These are phyloP conservation scores for Podarcis cretensis DNA, from an alignment of 2,113 vertebrate genomes.

Conservation along the genomic window DNA sequence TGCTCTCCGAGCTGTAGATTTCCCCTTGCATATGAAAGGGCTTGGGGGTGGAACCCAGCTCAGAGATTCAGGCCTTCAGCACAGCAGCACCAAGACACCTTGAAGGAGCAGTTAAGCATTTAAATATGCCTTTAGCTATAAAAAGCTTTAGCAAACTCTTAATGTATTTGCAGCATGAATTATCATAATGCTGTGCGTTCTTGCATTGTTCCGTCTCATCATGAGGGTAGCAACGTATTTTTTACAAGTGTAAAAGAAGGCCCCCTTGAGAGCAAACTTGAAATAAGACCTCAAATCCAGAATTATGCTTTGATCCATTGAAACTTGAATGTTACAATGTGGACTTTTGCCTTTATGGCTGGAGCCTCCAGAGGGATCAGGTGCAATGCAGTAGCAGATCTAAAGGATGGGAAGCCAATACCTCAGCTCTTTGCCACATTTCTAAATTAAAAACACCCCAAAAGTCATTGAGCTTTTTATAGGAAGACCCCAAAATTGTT, in stretches of 20 bases:
- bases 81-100: background rate
- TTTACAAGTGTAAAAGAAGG: slow-evolving; percentile 64
- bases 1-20: slow-evolving; percentile 28
- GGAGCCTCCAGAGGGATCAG: no score
- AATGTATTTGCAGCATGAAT: slow-evolving; percentile 55
- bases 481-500: no score
- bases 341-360: no score
- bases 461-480: no score
- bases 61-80: background rate
- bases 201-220: slow-evolving; percentile 64
- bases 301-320: background rate
- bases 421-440: no score
- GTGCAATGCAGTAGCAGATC: no score
- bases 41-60: background rate
- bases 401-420: no score
- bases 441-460: no score
- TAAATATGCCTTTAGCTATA: slow-evolving; percentile 66
- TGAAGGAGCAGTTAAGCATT: slow-evolving; percentile 53
- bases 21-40: slow-evolving; percentile 33
- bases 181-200: slow-evolving; percentile 48
- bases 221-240: slow-evolving; percentile 49
- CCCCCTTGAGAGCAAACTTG: slow-evolving; percentile 23
- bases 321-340: no score
- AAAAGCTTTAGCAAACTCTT: slow-evolving; percentile 64
- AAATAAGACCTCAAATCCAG: slow-evolving; percentile 10